These are phyloP conservation scores for Falco peregrinus DNA, from an alignment of 2,797 vertebrate species.

Conservation along the genomic window DNA sequence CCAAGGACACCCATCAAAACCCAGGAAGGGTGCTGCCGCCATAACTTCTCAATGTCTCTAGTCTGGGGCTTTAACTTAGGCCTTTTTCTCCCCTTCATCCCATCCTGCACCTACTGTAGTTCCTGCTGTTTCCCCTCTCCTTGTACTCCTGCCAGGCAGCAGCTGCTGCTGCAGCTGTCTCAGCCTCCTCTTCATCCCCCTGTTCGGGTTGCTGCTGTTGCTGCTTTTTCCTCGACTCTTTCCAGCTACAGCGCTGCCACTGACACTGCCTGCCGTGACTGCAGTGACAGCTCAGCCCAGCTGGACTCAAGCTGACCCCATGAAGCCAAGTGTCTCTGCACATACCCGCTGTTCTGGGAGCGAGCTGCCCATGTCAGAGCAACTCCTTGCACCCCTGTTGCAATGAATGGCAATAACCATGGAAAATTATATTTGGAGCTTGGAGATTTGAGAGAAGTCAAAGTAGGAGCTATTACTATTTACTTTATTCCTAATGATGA, in stretches of 20 bases:
- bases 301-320: neutral
- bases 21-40: neutral
- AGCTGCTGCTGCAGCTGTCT: neutral
- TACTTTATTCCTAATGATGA: neutral
- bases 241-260: neutral
- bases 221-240: neutral
- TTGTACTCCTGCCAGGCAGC: neutral
- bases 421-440: too few relatives aligned
- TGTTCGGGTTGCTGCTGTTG: neutral
- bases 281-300: accelerated
- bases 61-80: neutral
- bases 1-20: neutral
- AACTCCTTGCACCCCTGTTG: neutral
- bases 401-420: neutral
- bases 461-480: neutral
- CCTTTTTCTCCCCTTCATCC: neutral
- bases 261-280: neutral
- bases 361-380: accelerated
- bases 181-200: neutral
- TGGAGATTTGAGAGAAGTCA: neutral
- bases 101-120: neutral
- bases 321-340: neutral
- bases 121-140: neutral
- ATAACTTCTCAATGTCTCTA: neutral
- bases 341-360: neutral